Evolutionary conservation across 2,113 vertebrate genomes (phyloP).

Genomic region (Setophaga petechia): DNA sequence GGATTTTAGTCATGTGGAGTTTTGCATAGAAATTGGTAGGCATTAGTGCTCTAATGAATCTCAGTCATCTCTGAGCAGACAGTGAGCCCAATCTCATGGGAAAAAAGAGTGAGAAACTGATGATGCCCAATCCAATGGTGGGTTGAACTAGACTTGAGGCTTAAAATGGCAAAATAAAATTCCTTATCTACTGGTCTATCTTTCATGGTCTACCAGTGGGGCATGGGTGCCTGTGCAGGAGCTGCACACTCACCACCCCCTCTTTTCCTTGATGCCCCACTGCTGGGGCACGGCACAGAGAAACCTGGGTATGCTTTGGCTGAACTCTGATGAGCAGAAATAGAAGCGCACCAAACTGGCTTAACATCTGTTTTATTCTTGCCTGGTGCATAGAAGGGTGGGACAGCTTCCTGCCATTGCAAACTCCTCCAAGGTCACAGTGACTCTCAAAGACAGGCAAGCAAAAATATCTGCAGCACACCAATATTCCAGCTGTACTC

Average conservation of each 20-base stretch:
- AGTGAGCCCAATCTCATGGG: background rate
- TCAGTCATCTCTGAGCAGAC: background rate
- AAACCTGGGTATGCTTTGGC: background rate
- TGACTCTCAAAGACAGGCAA: background rate
- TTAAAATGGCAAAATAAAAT: background rate
- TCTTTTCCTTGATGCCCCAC: fast-evolving
- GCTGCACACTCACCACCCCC: background rate
- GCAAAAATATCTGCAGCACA: background rate
- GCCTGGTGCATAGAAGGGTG: background rate
- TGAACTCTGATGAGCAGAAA: background rate
- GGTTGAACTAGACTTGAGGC: background rate
- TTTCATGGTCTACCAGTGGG: background rate
- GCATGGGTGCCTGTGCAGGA: background rate
- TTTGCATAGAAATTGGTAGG: background rate
- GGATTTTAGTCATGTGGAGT: background rate
- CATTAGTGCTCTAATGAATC: background rate
- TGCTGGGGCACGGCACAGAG: background rate
- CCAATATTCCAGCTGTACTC: background rate
- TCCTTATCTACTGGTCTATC: background rate
- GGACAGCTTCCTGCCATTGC: background rate
- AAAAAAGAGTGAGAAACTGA: background rate
- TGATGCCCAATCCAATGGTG: background rate
- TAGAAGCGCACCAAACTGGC: background rate
- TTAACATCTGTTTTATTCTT: background rate
- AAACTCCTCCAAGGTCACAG: background rate